Base-by-base conservation (phyloP, 2,888 invertebrate species). In the Ochropacha duplaris region DNA sequence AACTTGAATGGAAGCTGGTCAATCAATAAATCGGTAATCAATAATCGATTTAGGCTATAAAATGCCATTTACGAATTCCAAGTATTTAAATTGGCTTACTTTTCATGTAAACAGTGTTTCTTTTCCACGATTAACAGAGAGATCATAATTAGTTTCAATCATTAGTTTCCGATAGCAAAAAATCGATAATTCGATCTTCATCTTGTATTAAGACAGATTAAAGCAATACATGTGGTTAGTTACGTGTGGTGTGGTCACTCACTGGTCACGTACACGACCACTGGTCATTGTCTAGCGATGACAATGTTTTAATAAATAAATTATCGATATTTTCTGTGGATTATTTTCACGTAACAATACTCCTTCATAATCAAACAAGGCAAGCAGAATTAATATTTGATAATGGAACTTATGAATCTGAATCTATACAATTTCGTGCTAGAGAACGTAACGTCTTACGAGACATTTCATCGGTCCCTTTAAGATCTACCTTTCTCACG, bases 401-500 rank as follows among this genome's bases (percentile, higher is more conserved):
- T 39, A 39, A 19, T 4, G 14, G 5, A 24, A 24, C 24, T 24
- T 24, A 5, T 24, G 24, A 24, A 24, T 24, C 2, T 19, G 31
- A 31, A 22, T 31, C n/a, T n/a, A n/a, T n/a, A n/a, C n/a, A n/a
- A n/a, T n/a, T n/a, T n/a, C n/a, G n/a, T n/a, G n/a, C 14, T 12
- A 34, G 31, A 52, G 60, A 64, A 26, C 72, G 68, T 69, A 78
- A 78, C 80, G 78, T 86, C 86, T 88, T 86, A 70, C 75, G 80
- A 87, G 85, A 86, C 80, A 76, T 69, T 74, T 60, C 71, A 62
- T 51, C 54, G 71, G 69, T 78, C 78, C 88, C 84, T 84, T 79
- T 68, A 62, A 71, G 72, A 73, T 68, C 74, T 78, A 73, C 80
- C 84, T 87, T 91, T 92, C 91, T 91, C 91, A 92, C 91, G 91